Evolutionary conservation across 2,888 invertebrate genomes (phyloP), one percentile per base, ranked within the genome.

Genomic region (Siphlonurus alternatus): DNA sequence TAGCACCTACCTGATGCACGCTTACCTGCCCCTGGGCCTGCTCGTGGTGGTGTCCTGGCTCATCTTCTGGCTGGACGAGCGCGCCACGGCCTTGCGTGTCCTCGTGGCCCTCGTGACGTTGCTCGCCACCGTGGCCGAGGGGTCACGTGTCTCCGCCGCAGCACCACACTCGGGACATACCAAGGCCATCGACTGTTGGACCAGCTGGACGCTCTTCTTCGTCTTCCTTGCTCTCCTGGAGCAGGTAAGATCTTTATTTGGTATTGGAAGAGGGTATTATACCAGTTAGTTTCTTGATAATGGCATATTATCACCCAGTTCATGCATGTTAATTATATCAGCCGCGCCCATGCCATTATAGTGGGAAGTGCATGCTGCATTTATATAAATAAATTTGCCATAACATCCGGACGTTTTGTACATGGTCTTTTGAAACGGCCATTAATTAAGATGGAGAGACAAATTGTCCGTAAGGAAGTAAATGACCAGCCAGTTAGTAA

Each of bases 1-100:
- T 67, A 72, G 74, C 65, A 76, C 75, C 68, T 79, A 78, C 69
- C 71, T 78, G 56, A 72, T 78, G 3, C 77, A 78, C 69, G 73
- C 77, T 67, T 79, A 77, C 70, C 73, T 78, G 61, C 79, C 79
- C 1, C 75, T 75, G 64, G 71, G 70, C 53, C 74, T 74, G 72
- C 67, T 74, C 23, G 72, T 74, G n/a, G 71, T 73, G 15, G 70
- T 72, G 18, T 67, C 71, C 5, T 73, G 71, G 69, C 68, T 71
- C 53, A 65, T 67, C 54, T 70, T 70, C 64, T 70, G 70, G 67
- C 56, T 71, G 53, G 67, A 68, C 53, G 64, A 64, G 64, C 61
- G 53, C 23, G 67, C 66, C 18, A 65, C 69, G 61, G 66, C 69
- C 19, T 68, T 67, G 0, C 66, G 71, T 19, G 59, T 61, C 19